A percentile compares a stretch with the other conserved stretches of the same genome.
These are phyloP conservation scores for Galaxea fascicularis DNA, from an alignment of 92 coral and sea anemone species.

Conservation along the genomic window DNA sequence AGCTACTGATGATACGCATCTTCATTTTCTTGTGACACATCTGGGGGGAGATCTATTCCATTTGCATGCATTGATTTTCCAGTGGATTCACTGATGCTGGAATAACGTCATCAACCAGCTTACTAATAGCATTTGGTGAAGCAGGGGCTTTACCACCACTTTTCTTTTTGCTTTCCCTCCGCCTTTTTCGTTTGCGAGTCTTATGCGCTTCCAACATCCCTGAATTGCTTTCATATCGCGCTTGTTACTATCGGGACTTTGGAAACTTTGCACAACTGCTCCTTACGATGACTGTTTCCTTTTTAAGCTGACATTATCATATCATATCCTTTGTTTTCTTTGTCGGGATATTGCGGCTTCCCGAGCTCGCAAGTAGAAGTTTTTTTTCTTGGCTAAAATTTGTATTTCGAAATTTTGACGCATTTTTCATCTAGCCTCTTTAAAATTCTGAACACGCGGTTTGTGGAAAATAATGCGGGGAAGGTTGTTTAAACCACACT, in stretches of 20 bases:
- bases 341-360: conserved; percentile 3
- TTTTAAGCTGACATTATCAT: conserved; percentile 20
- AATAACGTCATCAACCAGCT: conserved; percentile 24
- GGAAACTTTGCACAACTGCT: conserved; percentile 7
- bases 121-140: conserved; percentile 22
- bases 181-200: conserved; percentile 10
- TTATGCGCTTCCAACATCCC: conserved; percentile 29
- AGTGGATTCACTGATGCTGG: conserved; percentile 22
- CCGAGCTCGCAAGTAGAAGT: conserved; percentile 22
- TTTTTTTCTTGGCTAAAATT: conserved; percentile 39
- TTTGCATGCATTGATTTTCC: conserved; percentile 18
- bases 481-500: not conserved
- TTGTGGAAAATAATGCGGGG: not conserved
- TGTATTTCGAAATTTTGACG: conserved; percentile 20
- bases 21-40: conserved; percentile 19
- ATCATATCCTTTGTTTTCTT: conserved; percentile 14
- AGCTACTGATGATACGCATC: conserved; percentile 13
- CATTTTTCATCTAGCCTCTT: conserved; percentile 14
- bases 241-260: conserved; percentile 22
- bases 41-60: conserved; percentile 37
- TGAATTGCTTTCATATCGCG: conserved; percentile 20
- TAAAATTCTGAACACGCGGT: conserved; percentile 1
- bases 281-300: conserved; percentile 3
- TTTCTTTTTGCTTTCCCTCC: conserved; percentile 14
- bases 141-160: conserved; percentile 26